Base-by-base conservation (phyloP, 2,888 invertebrate species). In the Diplazon laetatorius region DNA sequence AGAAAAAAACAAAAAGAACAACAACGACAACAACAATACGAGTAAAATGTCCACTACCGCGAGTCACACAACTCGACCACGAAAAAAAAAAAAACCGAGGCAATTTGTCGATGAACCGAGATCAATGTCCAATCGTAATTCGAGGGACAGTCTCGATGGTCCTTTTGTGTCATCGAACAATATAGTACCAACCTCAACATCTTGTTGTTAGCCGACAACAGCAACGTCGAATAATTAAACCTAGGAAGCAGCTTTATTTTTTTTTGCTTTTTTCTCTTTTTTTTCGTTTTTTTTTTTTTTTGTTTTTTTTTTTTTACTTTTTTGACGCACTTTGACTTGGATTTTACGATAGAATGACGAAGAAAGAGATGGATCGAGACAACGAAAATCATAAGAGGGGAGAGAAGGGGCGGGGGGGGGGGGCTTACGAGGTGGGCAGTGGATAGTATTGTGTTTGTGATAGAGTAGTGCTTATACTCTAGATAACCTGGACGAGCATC, bases 391-490 rank as follows among this genome's bases (percentile, higher is more conserved):
- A 30, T 2, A 30, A 2, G 30, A 6, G 30, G 30, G 30, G 6
- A 30, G 6, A 5, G 30, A 6, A 6, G 30, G 30, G 30, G 6
- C 6, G 30, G 30, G 30, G 48, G 59, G 59, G 84, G 82, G 83
- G 85, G 82, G 87, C 85, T 88, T 87, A 89, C 84, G 84, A 86
- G 86, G 86, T 86, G 87, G 89, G 90, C 90, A 90, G 89, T 90
- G 89, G 87, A 86, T 86, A 87, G 83, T 87, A 78, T 71, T 68
- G 63, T 59, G 46, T 37, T 18, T 69, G 44, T 65, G 20, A 62
- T 37, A 65, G 72, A 80, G 65, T 57, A 76, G 84, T 87, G 88
- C 87, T 89, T 88, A 87, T 87, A 88, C 86, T 87, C 86, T 86
- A 87, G 85, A 86, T 85, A 89, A 84, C 84, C 86, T 85, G 84